Conservation (phyloP, 2,797 vertebrate genomes). For the Premnoplex brunnescens region DNA sequence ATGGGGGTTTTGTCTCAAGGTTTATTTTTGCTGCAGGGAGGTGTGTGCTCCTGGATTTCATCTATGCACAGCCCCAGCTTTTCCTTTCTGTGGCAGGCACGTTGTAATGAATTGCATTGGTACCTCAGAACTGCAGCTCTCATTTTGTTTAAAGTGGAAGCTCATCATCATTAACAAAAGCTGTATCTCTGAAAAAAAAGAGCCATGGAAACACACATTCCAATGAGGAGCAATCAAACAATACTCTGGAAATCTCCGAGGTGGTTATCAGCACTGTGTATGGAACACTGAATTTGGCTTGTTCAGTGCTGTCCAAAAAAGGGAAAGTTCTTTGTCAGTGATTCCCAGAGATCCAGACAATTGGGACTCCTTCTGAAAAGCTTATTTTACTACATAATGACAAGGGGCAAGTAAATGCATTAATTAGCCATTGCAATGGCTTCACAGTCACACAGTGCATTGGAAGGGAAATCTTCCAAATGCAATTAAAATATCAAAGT, state of each 20-base stretch:
- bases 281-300: neutral
- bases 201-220: neutral
- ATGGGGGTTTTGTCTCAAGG: neutral
- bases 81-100: neutral
- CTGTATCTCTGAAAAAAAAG: neutral
- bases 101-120: neutral
- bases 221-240: neutral
- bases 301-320: neutral
- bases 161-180: neutral
- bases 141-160: neutral
- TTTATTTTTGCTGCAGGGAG: neutral
- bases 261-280: neutral
- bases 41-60: neutral
- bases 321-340: neutral
- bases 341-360: neutral
- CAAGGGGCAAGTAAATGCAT: neutral
- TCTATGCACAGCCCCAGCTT: neutral
- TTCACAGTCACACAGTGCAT: neutral
- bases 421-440: neutral
- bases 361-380: neutral
- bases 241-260: neutral
- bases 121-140: neutral
- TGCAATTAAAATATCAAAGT: neutral
- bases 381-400: neutral
- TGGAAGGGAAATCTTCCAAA: neutral